Evolutionary conservation across 1,140 invertebrate genomes (phyloP).

Genomic region (Drosophila mojavensis): DNA sequence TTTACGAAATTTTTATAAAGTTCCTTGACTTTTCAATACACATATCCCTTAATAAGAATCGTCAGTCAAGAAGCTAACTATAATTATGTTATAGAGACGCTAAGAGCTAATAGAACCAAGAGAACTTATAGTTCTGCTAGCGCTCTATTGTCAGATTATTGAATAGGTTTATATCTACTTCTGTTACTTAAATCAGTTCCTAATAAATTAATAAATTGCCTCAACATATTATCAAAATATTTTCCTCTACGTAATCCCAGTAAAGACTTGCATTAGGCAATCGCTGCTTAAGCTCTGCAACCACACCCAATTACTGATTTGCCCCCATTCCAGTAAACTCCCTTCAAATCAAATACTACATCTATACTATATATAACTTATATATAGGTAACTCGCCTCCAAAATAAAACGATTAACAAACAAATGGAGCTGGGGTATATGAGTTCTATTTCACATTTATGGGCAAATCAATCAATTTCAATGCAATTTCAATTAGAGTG

Average conservation of each 20-base stretch:
- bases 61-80: too few species aligned
- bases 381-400: conserved; percentile 14
- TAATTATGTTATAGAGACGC: too few species aligned
- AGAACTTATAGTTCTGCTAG: too few species aligned
- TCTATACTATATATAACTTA: conserved; percentile 16
- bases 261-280: not conserved
- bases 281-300: not conserved
- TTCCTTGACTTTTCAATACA: too few species aligned
- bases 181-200: too few species aligned
- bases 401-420: conserved; percentile 73
- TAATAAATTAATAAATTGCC: too few species aligned
- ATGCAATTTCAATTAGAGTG: conserved; percentile 79
- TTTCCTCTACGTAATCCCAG: not conserved
- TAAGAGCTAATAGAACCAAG: too few species aligned
- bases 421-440: conserved; percentile 22
- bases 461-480: conserved; percentile 80
- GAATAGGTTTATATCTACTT: too few species aligned
- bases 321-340: conserved; percentile 2
- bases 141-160: too few species aligned
- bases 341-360: conserved; percentile 54
- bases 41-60: too few species aligned
- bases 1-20: too few species aligned
- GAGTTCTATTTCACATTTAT: conserved; percentile 58
- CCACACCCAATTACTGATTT: not conserved
- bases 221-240: too few species aligned